Conservation (phyloP, 2,113 vertebrate species). For the Narcine bancroftii region DNA sequence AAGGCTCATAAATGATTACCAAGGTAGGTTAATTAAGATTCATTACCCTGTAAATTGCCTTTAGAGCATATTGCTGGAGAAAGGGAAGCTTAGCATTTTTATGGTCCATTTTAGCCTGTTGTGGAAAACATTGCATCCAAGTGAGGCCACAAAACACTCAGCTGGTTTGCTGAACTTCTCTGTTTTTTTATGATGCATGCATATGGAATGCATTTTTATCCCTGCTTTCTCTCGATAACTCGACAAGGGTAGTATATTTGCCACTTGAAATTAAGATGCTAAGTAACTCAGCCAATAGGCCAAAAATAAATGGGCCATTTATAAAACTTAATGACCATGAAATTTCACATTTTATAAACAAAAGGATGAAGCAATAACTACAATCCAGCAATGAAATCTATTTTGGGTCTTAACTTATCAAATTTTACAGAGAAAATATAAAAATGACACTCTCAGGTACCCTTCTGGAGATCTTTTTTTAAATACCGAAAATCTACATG, state of each 20-base stretch:
- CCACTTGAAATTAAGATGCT: background rate
- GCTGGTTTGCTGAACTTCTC: slow-evolving; percentile 67
- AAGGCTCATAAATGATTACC: slow-evolving; percentile 66
- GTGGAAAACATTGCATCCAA: slow-evolving; percentile 72
- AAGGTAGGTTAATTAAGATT: slow-evolving; percentile 78
- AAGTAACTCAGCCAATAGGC: background rate
- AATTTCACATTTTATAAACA: background rate
- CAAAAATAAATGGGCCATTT: background rate
- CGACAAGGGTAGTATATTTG: background rate
- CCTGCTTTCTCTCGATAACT: background rate
- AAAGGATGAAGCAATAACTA: background rate
- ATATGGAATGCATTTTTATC: slow-evolving; percentile 69
- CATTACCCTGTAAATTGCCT: slow-evolving; percentile 68
- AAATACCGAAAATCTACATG: no score
- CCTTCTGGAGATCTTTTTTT: no score
- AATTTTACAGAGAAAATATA: no score
- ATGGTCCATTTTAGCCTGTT: slow-evolving; percentile 72
- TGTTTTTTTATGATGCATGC: slow-evolving; percentile 61
- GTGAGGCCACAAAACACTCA: slow-evolving; percentile 69
- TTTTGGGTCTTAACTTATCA: no score
- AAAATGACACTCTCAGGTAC: no score
- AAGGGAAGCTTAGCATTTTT: slow-evolving; percentile 66
- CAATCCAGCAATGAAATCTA: background rate
- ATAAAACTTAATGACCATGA: background rate
- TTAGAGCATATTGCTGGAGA: slow-evolving; percentile 70